Percentiles rank a stretch among this genome's conserved stretches.
Evolutionary conservation across 2,888 invertebrate species (phyloP).

Genomic region (Gymnocheta viridis): DNA sequence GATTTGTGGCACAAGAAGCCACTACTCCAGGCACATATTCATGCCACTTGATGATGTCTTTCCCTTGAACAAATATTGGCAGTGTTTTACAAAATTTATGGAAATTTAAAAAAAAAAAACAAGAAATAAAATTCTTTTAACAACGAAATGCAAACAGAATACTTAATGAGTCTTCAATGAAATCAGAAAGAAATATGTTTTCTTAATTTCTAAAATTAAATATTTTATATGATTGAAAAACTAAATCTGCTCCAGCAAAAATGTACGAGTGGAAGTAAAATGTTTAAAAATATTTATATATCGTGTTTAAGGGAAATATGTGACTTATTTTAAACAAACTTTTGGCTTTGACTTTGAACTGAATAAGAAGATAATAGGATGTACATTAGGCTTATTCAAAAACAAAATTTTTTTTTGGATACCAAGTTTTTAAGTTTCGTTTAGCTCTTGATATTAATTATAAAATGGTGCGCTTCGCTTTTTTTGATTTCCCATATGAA

Average conservation of each 20-base stretch:
- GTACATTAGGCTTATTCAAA: no score
- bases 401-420: no score
- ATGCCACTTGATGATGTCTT: constrained; percentile 7
- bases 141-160: constrained; percentile 64
- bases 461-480: no score
- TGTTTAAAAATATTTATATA: no score
- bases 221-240: neutral
- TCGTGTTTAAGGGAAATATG: constrained; percentile 73
- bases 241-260: neutral
- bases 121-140: constrained; percentile 55
- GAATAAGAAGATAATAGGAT: no score
- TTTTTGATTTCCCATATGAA: no score
- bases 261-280: neutral
- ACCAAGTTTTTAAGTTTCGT: no score
- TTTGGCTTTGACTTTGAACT: no score
- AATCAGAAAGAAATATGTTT: neutral
- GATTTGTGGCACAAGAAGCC: constrained; percentile 18
- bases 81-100: constrained; percentile 40
- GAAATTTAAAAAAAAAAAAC: constrained; percentile 21
- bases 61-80: constrained; percentile 49
- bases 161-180: constrained; percentile 59
- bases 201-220: neutral
- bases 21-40: constrained; percentile 2
- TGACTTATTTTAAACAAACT: no score
- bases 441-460: no score